These are phyloP conservation scores for Ctenodactylus gundi DNA, from an alignment of 2,113 vertebrate species.

Conservation along the genomic window DNA sequence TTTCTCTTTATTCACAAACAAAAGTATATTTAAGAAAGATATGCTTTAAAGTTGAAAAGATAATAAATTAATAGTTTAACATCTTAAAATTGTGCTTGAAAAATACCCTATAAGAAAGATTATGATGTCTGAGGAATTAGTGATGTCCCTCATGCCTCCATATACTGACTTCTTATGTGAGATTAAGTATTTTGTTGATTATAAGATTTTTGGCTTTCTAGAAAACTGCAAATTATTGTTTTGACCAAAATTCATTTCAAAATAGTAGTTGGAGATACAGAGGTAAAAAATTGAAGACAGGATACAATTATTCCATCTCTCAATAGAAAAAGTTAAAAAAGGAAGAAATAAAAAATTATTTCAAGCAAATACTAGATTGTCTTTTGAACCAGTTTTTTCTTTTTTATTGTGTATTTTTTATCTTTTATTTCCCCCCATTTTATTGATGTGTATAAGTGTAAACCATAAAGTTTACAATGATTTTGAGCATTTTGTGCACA, in stretches of 20 bases:
- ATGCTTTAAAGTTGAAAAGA: background rate
- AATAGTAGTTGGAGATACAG: background rate
- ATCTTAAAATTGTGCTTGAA: conserved; percentile 8
- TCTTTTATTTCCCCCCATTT: too few species aligned
- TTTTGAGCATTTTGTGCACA: too few species aligned
- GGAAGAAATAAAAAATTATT: background rate
- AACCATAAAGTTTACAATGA: too few species aligned
- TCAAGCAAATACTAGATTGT: background rate
- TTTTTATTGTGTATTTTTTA: too few species aligned
- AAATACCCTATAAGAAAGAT: background rate
- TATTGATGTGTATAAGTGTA: too few species aligned
- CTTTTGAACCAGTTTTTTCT: too few species aligned
- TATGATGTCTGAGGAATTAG: conserved; percentile 3
- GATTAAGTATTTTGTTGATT: background rate
- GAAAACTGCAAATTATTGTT: background rate
- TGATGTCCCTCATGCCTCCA: background rate
- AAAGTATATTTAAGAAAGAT: background rate
- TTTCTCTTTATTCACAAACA: conserved; percentile 52
- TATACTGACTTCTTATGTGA: background rate
- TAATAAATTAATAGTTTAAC: background rate
- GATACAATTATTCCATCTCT: background rate
- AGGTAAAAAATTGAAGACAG: background rate
- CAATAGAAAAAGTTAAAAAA: background rate
- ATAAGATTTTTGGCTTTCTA: background rate
- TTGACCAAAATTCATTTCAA: background rate